A percentile compares a stretch with the other conserved stretches of the same genome.
Conservation (phyloP, 2,888 invertebrate genomes). For the Temnothorax unifasciatus region DNA sequence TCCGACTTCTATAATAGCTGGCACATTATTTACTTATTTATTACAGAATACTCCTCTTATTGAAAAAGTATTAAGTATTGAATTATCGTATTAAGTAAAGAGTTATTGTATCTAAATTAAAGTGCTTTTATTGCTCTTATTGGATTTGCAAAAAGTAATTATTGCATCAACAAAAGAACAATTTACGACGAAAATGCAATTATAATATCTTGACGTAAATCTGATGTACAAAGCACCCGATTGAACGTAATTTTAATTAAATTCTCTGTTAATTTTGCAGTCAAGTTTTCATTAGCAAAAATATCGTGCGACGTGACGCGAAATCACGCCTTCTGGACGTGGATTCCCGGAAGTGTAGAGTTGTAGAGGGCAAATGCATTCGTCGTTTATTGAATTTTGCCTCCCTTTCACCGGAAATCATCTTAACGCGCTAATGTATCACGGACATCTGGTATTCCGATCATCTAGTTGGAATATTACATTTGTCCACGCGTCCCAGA, state of each 20-base stretch:
- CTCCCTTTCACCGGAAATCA: constrained; percentile 55
- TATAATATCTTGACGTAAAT: neutral
- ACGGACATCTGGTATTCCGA: constrained; percentile 59
- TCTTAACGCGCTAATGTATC: constrained; percentile 56
- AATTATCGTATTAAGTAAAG: neutral
- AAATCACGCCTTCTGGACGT: neutral
- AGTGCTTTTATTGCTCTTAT: neutral
- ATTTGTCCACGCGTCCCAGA: neutral
- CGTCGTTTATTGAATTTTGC: constrained; percentile 61
- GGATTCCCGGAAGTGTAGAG: neutral
- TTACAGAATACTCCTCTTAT: neutral
- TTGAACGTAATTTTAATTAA: neutral
- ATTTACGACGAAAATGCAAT: neutral
- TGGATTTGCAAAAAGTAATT: neutral
- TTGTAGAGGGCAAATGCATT: constrained; percentile 24
- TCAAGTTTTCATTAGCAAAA: constrained; percentile 1
- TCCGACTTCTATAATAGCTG: constrained; percentile 8
- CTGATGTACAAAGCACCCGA: neutral
- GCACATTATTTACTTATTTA: constrained; percentile 2
- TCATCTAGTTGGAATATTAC: constrained; percentile 50
- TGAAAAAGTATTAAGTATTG: constrained; percentile 4
- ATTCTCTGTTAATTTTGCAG: neutral
- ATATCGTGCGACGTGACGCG: neutral
- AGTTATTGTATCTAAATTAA: neutral
- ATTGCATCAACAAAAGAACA: neutral